A percentile compares a stretch with the other conserved stretches of the same genome.
phyloP scores from a whole-genome alignment of 2,113 vertebrate genomes.

The Neotoma lepida region DNA sequence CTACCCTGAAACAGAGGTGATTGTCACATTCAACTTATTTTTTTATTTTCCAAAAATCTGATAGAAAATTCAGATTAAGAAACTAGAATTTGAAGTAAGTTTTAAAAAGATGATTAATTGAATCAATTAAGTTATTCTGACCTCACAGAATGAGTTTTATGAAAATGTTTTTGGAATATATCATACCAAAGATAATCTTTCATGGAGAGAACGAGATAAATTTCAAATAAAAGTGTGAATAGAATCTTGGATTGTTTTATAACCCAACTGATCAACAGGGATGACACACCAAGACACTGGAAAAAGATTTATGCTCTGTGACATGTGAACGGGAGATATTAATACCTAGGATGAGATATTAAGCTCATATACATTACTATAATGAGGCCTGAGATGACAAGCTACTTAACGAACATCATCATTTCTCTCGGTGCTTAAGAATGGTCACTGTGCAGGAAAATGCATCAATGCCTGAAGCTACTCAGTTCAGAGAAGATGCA shows the following conservation, averaged over 20 bases:
- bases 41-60: constrained; percentile 51
- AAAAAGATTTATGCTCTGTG: constrained; percentile 11
- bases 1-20: not conserved
- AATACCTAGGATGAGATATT: constrained; percentile 23
- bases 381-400: constrained; percentile 34
- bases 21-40: constrained; percentile 58
- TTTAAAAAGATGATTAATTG: not conserved
- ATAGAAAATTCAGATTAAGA: constrained; percentile 39
- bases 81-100: constrained; percentile 23
- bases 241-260: constrained; percentile 36
- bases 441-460: not conserved
- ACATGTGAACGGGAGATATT: constrained; percentile 44
- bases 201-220: constrained; percentile 11
- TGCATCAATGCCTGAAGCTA: not conserved
- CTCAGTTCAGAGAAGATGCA: not conserved
- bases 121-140: constrained; percentile 21
- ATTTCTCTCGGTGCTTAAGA: not conserved
- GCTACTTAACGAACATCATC: not conserved
- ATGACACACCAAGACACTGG: not conserved
- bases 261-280: not conserved
- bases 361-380: not conserved
- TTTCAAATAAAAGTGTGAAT: constrained; percentile 9
- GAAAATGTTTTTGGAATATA: not conserved
- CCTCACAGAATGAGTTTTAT: constrained; percentile 4
- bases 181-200: not conserved